These are phyloP conservation scores for Drosophila dunni DNA, from an alignment of 1,140 invertebrate genomes.

Conservation along the genomic window DNA sequence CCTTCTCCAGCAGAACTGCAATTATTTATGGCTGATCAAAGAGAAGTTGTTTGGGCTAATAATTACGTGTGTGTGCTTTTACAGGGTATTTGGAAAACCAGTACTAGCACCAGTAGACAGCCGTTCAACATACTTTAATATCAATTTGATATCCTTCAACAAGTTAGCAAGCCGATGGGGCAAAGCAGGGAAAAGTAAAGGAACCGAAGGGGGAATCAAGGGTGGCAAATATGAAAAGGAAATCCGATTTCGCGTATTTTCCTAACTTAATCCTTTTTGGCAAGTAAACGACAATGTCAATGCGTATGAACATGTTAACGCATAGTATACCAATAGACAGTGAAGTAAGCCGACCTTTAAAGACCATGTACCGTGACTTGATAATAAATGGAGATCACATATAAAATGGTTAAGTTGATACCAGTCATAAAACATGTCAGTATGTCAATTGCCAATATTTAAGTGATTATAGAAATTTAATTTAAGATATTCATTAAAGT, in stretches of 20 bases:
- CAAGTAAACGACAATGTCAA: slow-evolving; percentile 28
- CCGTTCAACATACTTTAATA: slow-evolving; percentile 1
- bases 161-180: slow-evolving; percentile 32
- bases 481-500: too few relatives aligned
- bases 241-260: slow-evolving; percentile 61
- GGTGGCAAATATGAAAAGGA: slow-evolving; percentile 19
- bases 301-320: slow-evolving; percentile 1
- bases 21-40: neutral
- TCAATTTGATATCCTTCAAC: slow-evolving; percentile 51
- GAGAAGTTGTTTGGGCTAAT: neutral
- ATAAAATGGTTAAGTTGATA: too few relatives aligned
- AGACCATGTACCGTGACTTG: too few relatives aligned
- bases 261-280: slow-evolving; percentile 58
- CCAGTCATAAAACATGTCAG: too few relatives aligned
- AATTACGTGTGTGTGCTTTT: neutral
- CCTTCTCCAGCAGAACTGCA: neutral
- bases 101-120: too few relatives aligned
- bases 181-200: neutral
- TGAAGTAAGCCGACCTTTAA: too few relatives aligned
- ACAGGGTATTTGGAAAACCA: slow-evolving; percentile 15
- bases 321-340: neutral
- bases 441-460: too few relatives aligned
- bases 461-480: too few relatives aligned
- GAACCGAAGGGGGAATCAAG: neutral
- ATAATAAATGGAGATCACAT: too few relatives aligned